A percentile compares a stretch with the other conserved stretches of the same genome.
Conservation (phyloP, 2,797 vertebrate genomes). For the Xiphophorus birchmanni region DNA sequence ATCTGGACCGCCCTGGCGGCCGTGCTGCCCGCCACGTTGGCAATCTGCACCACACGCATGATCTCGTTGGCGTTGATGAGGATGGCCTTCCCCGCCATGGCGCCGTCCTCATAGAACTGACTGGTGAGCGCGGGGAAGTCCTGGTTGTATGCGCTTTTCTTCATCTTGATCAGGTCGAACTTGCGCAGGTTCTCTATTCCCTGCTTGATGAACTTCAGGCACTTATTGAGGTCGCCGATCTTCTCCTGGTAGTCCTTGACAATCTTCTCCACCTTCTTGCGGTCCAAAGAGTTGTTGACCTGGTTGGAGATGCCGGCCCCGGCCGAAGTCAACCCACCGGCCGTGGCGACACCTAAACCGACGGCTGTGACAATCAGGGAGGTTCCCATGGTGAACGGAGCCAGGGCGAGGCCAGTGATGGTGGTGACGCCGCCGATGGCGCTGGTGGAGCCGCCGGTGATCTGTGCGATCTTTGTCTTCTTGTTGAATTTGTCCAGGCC, state of each 20-base stretch:
- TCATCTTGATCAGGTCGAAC: slow-evolving; percentile 79
- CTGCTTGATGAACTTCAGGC: slow-evolving; percentile 82
- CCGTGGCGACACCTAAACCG: slow-evolving; percentile 78
- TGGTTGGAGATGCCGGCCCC: slow-evolving; percentile 80
- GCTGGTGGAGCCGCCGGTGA: slow-evolving; percentile 82
- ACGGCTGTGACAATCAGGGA: slow-evolving; percentile 81
- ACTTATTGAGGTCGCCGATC: slow-evolving; percentile 80
- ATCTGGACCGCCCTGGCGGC: slow-evolving; percentile 82
- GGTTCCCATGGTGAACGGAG: slow-evolving; percentile 79
- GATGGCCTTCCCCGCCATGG: slow-evolving; percentile 82
- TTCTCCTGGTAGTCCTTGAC: slow-evolving; percentile 81
- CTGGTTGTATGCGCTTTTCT: slow-evolving; percentile 70
- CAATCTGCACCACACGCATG: slow-evolving; percentile 82
- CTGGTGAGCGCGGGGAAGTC: slow-evolving; percentile 75
- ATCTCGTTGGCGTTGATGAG: slow-evolving; percentile 82
- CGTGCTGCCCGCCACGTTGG: slow-evolving; percentile 80
- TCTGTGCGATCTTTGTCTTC: slow-evolving; percentile 82
- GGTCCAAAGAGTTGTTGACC: slow-evolving; percentile 81
- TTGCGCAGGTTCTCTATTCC: slow-evolving; percentile 81
- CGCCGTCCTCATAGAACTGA: slow-evolving; percentile 78
- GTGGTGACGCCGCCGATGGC: slow-evolving; percentile 80
- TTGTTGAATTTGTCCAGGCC: slow-evolving; percentile 82
- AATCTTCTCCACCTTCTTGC: slow-evolving; percentile 82
- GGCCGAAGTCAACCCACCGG: slow-evolving; percentile 79
- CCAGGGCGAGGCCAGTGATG: slow-evolving; percentile 78